phyloP scores from a whole-genome alignment of 1,140 invertebrate species.

The Drosophila carrolli region DNA sequence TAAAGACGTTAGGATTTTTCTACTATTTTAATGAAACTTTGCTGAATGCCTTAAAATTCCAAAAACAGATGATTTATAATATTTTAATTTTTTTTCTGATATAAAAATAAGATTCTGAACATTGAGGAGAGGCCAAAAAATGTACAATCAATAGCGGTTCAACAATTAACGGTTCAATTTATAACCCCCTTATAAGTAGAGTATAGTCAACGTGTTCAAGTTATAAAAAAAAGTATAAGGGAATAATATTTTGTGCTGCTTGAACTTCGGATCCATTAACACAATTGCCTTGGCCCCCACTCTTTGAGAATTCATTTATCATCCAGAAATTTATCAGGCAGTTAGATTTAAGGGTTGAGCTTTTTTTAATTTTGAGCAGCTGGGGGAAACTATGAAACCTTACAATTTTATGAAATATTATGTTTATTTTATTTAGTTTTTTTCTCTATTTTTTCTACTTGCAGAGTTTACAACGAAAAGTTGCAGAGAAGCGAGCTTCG shows the following conservation, averaged over 20 bases:
- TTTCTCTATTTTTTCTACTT: conserved; percentile 28
- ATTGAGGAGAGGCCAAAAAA: too few relatives aligned
- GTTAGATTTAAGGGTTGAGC: conserved; percentile 58
- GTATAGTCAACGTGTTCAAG: background rate
- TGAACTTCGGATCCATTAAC: conserved; percentile 66
- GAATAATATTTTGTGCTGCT: conserved; percentile 7
- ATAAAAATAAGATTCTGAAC: too few relatives aligned
- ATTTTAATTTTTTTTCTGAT: too few relatives aligned
- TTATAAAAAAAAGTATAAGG: conserved; percentile 11
- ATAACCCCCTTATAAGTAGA: background rate
- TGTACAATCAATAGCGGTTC: too few relatives aligned
- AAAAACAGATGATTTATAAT: too few relatives aligned
- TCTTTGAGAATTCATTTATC: conserved; percentile 60
- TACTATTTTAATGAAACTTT: too few relatives aligned
- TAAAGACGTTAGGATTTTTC: too few relatives aligned
- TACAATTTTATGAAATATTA: conserved; percentile 36
- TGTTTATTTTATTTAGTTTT: conserved; percentile 33
- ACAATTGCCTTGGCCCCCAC: conserved; percentile 56
- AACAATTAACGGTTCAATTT: too few relatives aligned
- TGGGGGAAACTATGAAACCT: conserved; percentile 1
- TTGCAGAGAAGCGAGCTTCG: conserved; percentile 41
- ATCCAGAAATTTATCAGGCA: conserved; percentile 55
- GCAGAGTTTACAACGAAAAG: conserved; percentile 39
- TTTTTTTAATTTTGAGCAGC: conserved; percentile 23
- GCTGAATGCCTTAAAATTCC: too few relatives aligned